Evolutionary conservation across 64 coral and sea anemone species (phyloP).

Genomic region (Astreopora myriophthalma): DNA sequence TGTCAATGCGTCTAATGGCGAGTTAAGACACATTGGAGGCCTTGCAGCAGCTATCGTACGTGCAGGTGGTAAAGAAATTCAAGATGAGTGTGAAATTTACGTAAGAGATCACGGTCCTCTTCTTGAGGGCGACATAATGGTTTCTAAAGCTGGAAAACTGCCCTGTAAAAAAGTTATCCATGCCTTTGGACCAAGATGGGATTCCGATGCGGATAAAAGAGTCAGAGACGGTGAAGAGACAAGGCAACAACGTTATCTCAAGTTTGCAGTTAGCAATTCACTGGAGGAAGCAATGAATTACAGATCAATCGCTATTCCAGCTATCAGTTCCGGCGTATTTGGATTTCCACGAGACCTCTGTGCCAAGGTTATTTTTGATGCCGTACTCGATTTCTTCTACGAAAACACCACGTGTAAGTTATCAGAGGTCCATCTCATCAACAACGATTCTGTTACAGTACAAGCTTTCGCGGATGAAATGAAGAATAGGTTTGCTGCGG

Average conservation of each 20-base stretch:
- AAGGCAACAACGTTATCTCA: neutral
- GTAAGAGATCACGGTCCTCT: neutral
- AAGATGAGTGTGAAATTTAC: slow-evolving; percentile 41
- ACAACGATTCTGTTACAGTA: slow-evolving; percentile 18
- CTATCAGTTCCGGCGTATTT: slow-evolving; percentile 69
- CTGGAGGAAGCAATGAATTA: neutral
- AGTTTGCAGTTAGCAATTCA: neutral
- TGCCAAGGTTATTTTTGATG: slow-evolving; percentile 56
- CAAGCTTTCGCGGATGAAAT: slow-evolving; percentile 53
- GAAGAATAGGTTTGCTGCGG: slow-evolving; percentile 12
- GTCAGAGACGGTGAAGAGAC: neutral
- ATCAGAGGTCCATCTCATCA: slow-evolving; percentile 70
- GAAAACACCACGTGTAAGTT: neutral
- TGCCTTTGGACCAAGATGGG: slow-evolving; percentile 64
- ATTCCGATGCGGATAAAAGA: neutral
- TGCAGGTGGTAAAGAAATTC: slow-evolving; percentile 72
- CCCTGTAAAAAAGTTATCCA: slow-evolving; percentile 79
- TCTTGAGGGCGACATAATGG: slow-evolving; percentile 24
- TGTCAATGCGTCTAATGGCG: slow-evolving; percentile 66
- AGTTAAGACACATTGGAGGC: slow-evolving; percentile 30
- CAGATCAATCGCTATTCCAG: slow-evolving; percentile 66
- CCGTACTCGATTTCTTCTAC: slow-evolving; percentile 37
- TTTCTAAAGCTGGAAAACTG: slow-evolving; percentile 21
- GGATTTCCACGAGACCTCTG: slow-evolving; percentile 57
- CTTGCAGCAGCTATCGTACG: slow-evolving; percentile 54